A percentile compares a stretch with the other conserved stretches of the same genome.
Conservation (phyloP, 2,888 invertebrate genomes). For the Lordiphosa fenestrarum region DNA sequence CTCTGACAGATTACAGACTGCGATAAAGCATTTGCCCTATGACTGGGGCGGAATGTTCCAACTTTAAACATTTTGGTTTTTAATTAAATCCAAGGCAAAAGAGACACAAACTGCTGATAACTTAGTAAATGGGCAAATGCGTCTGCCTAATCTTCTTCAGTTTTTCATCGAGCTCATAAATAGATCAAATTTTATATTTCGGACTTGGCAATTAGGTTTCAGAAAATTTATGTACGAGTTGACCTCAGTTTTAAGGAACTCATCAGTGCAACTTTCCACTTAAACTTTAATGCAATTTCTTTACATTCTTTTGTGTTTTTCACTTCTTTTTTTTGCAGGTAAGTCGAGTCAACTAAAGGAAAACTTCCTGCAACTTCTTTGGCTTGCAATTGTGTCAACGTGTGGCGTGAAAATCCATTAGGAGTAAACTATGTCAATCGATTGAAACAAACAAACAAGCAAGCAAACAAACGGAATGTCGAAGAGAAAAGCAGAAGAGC, state of each 20-base stretch:
- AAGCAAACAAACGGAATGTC: conserved; percentile 14
- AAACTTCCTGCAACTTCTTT: conserved; percentile 31
- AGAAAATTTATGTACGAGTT: conserved; percentile 44
- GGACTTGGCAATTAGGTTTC: conserved; percentile 53
- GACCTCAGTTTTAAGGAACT: no score
- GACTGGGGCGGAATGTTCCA: conserved; percentile 12
- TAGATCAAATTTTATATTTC: conserved; percentile 57
- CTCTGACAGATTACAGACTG: conserved; percentile 73
- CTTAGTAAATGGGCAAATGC: conserved; percentile 8
- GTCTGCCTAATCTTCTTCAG: conserved; percentile 12
- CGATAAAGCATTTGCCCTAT: conserved; percentile 50
- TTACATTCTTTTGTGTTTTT: conserved; percentile 15
- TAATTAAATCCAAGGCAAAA: conserved; percentile 55
- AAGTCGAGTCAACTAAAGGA: conserved; percentile 39
- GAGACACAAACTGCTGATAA: conserved; percentile 44
- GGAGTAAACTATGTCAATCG: conserved; percentile 73
- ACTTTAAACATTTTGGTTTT: conserved; percentile 24
- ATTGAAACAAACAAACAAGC: conserved; percentile 55
- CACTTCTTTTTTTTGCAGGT: conserved; percentile 47
- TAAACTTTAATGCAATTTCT: conserved; percentile 62
- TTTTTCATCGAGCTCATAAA: conserved; percentile 48
- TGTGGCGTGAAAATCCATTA: conserved; percentile 71
- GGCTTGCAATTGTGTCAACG: conserved; percentile 62
- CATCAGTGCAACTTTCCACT: conserved; percentile 22
- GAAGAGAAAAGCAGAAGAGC: conserved; percentile 4